A percentile compares a stretch with the other conserved stretches of the same genome.
These are phyloP conservation scores for Chelonia mydas DNA, from an alignment of 2,797 vertebrate genomes.

Conservation along the genomic window DNA sequence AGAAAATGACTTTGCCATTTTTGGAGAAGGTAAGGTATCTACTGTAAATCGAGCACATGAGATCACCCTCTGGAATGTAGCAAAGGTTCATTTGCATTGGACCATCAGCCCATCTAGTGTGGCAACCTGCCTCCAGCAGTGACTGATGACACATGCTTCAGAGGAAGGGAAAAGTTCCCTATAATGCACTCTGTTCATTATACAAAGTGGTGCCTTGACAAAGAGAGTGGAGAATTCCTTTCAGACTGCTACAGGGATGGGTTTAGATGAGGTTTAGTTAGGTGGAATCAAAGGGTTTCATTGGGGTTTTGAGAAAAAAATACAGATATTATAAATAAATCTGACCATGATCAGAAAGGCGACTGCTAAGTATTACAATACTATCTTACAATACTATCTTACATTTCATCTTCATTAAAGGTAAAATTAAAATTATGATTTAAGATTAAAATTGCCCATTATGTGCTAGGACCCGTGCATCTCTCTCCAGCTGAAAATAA, in stretches of 20 bases:
- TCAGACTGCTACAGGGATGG: background rate
- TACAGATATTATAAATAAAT: accelerated
- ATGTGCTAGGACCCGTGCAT: background rate
- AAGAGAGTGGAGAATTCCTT: background rate
- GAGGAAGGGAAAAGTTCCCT: background rate
- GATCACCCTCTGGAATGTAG: background rate
- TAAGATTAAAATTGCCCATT: background rate
- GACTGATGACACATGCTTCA: background rate
- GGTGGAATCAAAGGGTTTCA: background rate
- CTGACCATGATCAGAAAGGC: background rate
- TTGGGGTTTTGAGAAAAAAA: background rate
- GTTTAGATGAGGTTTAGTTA: background rate
- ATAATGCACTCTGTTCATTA: background rate
- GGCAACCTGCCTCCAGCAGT: background rate
- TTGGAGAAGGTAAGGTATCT: background rate
- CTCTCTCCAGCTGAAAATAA: background rate
- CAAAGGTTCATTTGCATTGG: background rate
- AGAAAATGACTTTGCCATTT: background rate
- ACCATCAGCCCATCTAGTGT: background rate
- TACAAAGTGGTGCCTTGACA: background rate
- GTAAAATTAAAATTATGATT: background rate
- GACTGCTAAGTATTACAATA: background rate
- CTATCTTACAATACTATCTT: background rate
- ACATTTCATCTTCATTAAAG: background rate
- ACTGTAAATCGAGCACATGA: background rate